Percentiles rank a stretch among this genome's conserved stretches.
Evolutionary conservation across 2,888 invertebrate genomes (phyloP).

Genomic region (Geophilus truncorum): DNA sequence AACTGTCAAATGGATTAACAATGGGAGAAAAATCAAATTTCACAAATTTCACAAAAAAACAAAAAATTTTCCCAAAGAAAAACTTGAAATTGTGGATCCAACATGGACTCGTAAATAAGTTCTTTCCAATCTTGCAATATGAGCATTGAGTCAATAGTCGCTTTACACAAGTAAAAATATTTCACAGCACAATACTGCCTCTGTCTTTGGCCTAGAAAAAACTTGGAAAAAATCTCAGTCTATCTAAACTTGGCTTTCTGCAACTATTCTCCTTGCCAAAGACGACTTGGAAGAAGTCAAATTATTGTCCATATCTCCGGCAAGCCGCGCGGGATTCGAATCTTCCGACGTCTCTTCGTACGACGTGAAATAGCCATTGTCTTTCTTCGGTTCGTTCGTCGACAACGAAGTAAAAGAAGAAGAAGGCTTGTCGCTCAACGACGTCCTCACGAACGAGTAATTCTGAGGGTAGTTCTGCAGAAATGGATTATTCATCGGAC

Average conservation of each 20-base stretch:
- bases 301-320: background rate
- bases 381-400: conserved; percentile 23
- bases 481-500: background rate
- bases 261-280: conserved; percentile 34
- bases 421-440: conserved; percentile 32
- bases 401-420: conserved; percentile 31
- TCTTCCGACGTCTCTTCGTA: conserved; percentile 34
- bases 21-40: no score
- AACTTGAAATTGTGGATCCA: no score
- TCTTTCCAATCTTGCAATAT: background rate
- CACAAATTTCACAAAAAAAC: no score
- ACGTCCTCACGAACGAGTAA: background rate
- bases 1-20: no score
- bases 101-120: no score
- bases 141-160: background rate
- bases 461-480: background rate
- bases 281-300: conserved; percentile 29
- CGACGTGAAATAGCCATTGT: conserved; percentile 35
- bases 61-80: no score
- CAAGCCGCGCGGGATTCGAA: background rate
- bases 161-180: background rate
- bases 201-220: background rate
- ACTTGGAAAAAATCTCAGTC: background rate
- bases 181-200: background rate
- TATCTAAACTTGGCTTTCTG: conserved; percentile 37